Evolutionary conservation across 2,113 vertebrate species (phyloP), one percentile per base, ranked within the genome.

Genomic region (Channa argus): DNA sequence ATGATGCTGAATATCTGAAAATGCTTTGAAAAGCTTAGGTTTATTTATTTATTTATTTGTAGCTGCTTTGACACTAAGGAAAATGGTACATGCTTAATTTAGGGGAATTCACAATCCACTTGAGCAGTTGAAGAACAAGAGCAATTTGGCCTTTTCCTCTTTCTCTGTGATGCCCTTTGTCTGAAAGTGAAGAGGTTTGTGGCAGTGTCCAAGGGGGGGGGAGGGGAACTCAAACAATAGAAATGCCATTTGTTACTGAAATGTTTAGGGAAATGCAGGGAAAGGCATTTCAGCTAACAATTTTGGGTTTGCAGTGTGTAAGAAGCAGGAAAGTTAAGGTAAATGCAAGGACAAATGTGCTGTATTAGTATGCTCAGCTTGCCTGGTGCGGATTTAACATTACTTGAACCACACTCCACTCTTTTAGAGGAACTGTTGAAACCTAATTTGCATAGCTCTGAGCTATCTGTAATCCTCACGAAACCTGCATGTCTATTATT

Each of bases 181-280:
- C 44, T 89, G 64, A 56, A 55, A 74, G 80, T 50, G 37, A 65
- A 80, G 77, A 80, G 85, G 63, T 88, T 71, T 77, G 84, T 86
- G 89, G 79, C 66, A 50, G 84, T 79, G 80, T 53, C 47, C 1
- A 3, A 39, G 55, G 85, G 86, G 55, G 85, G 86, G 88, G 84
- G 78, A 74, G 60, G 89, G 88, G 80, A 66, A 65, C 60, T 43
- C 37, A 46, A 58, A 85, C 84, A 85, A 89, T 88, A 89, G 84
- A 83, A 52, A 61, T 81, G 62, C 63, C 79, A 77, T 91, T 92
- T 92, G 89, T 92, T 86, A 69, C 86, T 77, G 74, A 39, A 56
- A 77, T 85, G 82, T 88, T 92, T 72, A 83, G 72, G 66, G 59
- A 88, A 90, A 91, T 82, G 81, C 80, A 63, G 80, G 72, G 82